phyloP scores from a whole-genome alignment of 2,113 vertebrate genomes.

The Austrofundulus limnaeus region DNA sequence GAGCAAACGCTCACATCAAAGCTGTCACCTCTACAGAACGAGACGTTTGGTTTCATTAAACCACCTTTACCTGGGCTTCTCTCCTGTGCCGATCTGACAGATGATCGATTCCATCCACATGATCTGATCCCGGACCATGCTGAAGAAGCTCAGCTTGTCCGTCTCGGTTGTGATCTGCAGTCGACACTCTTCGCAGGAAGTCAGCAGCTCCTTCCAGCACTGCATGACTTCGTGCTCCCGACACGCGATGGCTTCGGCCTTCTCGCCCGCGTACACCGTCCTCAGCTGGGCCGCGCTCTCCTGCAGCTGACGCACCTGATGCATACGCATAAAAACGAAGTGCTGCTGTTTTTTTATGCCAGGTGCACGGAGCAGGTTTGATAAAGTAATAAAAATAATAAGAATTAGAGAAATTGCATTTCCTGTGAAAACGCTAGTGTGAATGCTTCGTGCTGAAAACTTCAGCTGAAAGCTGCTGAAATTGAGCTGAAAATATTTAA shows the following conservation, averaged over 20 bases:
- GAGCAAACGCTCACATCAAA: background rate
- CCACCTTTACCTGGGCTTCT: conserved; percentile 89
- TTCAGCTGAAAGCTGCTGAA: too few species aligned
- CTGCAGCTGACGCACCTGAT: conserved; percentile 90
- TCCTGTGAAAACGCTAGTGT: too few species aligned
- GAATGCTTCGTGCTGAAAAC: too few species aligned
- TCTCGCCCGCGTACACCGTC: conserved; percentile 93
- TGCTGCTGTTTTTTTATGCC: conserved; percentile 1
- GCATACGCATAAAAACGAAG: conserved; percentile 9
- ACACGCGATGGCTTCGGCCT: conserved; percentile 88
- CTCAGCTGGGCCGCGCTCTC: conserved; percentile 91
- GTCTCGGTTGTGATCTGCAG: conserved; percentile 90
- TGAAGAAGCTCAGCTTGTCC: conserved; percentile 89
- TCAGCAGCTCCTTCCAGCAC: conserved; percentile 91
- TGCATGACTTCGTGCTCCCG: conserved; percentile 90
- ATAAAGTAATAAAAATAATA: too few species aligned
- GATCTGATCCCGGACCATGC: conserved; percentile 86
- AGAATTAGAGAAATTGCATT: too few species aligned
- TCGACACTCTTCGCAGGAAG: conserved; percentile 88
- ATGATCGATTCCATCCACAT: conserved; percentile 93
- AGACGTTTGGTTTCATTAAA: background rate
- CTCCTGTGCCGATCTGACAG: conserved; percentile 88
- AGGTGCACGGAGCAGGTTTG: conserved; percentile 22
- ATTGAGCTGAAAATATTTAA: too few species aligned
- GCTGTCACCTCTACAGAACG: background rate